Percentiles rank a stretch among this genome's conserved stretches.
phyloP scores from a whole-genome alignment of 2,888 invertebrate species.

The Tinea trinotella region DNA sequence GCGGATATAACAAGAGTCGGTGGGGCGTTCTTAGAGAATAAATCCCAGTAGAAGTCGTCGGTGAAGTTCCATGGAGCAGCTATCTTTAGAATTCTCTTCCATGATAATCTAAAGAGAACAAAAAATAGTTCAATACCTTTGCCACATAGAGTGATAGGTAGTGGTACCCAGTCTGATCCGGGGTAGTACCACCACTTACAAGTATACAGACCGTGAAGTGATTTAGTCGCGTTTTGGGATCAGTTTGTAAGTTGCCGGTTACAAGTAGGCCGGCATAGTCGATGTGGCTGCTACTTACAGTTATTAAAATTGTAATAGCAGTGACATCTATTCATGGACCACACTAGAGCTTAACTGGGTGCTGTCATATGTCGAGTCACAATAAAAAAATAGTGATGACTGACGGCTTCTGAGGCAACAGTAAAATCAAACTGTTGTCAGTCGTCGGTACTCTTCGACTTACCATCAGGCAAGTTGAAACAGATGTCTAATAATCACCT shows the following conservation, averaged over 20 bases:
- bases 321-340: too few relatives aligned
- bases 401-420: not conserved
- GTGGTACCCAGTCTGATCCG: not conserved
- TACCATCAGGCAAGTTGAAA: too few relatives aligned
- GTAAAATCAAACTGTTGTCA: too few relatives aligned
- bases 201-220: not conserved
- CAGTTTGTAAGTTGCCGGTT: too few relatives aligned
- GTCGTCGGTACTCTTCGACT: too few relatives aligned
- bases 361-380: too few relatives aligned
- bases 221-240: too few relatives aligned
- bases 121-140: not conserved
- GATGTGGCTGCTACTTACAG: too few relatives aligned
- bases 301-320: too few relatives aligned
- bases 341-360: too few relatives aligned
- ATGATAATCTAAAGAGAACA: slow-evolving; percentile 41
- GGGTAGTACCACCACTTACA: not conserved
- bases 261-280: too few relatives aligned
- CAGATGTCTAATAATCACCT: too few relatives aligned
- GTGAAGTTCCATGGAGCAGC: slow-evolving; percentile 38
- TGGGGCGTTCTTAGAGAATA: slow-evolving; percentile 37
- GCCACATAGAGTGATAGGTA: not conserved
- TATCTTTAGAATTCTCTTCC: slow-evolving; percentile 40
- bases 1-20: slow-evolving; percentile 41
- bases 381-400: not conserved
- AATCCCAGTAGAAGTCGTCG: slow-evolving; percentile 34